Evolutionary conservation across 2,888 invertebrate species (phyloP), one percentile per base, ranked within the genome.

Genomic region (Camptogramma bilineatum): DNA sequence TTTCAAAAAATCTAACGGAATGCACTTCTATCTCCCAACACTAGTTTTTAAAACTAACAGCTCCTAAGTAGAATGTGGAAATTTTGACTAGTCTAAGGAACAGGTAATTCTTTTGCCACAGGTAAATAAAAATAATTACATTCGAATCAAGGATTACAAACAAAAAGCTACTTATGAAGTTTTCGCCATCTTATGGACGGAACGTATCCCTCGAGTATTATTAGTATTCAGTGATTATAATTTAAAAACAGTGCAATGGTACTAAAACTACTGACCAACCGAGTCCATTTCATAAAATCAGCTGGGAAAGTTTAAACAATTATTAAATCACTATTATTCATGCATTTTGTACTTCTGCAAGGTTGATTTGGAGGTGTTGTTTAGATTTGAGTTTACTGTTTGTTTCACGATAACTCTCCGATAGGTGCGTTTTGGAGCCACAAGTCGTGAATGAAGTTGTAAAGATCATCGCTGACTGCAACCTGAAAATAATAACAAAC

Each of bases 381-480:
- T 55, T 46, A 51, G 42, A 42, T 18, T 52, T 39, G 21, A 4
- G 24, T 17, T 7, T 42, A 39, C 16, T 9, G 10, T 53, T 63
- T 51, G 59, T 82, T 82, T 97, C 96, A 98, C 85, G 97, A 98
- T 28, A 99, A 94, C 88, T 99, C 99, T 53, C 99, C 99, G 77
- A 99, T 99, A 0, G 99, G 99, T 24, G 99, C 99, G 88, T 98
- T 98, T 84, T 98, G 96, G 44, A 99, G 95, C 99, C 99, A 99
- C 83, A 99, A 91, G 80, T 98, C 96, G 82, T 99, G 99, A 73
- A 99, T 97, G 85, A 98, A 99, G 75, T 95, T 96, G 93, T 99
- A 99, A 59, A 99, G 94, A 73, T 96, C 95, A 87, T 98, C 98
- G 78, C 98, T 98, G 3, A 99, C 98, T 9, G 99, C 95, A 69